Conservation (phyloP, 1,140 invertebrate species). For the Olivierus martensii region DNA sequence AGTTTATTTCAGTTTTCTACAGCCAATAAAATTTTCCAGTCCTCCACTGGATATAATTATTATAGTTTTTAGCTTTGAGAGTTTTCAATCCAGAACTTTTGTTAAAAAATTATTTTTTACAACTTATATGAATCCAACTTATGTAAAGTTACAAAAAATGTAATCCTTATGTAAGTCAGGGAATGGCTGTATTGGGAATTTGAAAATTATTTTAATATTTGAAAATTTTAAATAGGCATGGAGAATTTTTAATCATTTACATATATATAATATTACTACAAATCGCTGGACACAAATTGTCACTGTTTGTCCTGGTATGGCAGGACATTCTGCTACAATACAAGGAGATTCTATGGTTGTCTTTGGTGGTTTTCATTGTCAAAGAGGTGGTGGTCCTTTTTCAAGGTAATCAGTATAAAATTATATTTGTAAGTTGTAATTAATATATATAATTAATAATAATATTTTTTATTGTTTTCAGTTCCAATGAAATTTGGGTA, state of each 20-base stretch:
- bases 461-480: constrained; percentile 21
- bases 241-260: constrained; percentile 78
- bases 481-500: constrained; percentile 81
- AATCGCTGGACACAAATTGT: constrained; percentile 70
- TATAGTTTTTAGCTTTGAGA: too few species aligned
- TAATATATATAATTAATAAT: not conserved
- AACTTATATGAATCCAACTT: too few species aligned
- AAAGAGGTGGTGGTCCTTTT: constrained; percentile 21
- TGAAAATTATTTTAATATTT: too few species aligned
- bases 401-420: constrained; percentile 15
- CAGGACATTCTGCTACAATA: constrained; percentile 79
- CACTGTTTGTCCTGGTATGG: constrained; percentile 54
- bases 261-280: constrained; percentile 65
- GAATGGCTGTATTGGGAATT: too few species aligned
- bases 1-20: too few species aligned
- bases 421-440: not conserved
- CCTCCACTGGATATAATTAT: too few species aligned
- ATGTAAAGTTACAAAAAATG: too few species aligned
- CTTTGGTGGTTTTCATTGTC: constrained; percentile 41
- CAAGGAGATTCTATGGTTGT: constrained; percentile 76
- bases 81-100: too few species aligned
- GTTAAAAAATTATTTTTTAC: too few species aligned
- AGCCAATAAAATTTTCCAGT: too few species aligned
- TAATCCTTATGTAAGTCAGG: too few species aligned
- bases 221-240: too few species aligned